Evolutionary conservation across 2,888 invertebrate species (phyloP), one percentile per base, ranked within the genome.

Genomic region (Psylliodes chrysocephalus): DNA sequence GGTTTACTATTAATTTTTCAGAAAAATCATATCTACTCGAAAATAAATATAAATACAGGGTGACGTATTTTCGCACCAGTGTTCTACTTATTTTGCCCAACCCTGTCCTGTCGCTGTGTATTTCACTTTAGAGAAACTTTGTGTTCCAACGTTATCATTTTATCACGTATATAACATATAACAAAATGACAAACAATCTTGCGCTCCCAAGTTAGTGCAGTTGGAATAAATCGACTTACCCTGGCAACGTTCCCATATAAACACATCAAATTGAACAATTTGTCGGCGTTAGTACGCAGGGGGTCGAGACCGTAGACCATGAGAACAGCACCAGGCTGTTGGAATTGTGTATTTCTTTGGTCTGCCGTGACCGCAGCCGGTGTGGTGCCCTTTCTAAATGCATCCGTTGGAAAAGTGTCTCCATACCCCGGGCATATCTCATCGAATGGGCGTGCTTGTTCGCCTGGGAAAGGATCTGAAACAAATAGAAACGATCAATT

Each of bases 261-360:
- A 84, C 99, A 99, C 86, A 99, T 95, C 77, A 99, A 86, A 85
- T 99, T 99, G 89, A 99, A 99, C 67, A 99, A 88, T 78, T 93
- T 90, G 80, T 98, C 97, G 69, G 96, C 94, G 84, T 98, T 99
- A 81, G 96, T 93, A 77, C 94, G 94, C 76, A 94, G 91, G 59
- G 93, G 91, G 82, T 96, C 95, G 69, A 99, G 87, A 1, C 98
- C 98, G 84, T 99, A 98, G 61, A 98, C 96, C 98, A 98, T 98
- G 87, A 98, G 92, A 67, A 98, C 98, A 52, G 94, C 92, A 53
- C 94, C 94, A 79, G 94, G 91, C 78, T 89, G 89, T 78, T 82
- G 81, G 65, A 82, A 82, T 30, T 78, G 79, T 12, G 72, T 59
- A 54, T 66, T 77, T 51, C 80, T 73, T 67, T 79, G 79, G 57